Evolutionary conservation across 2,797 vertebrate species (phyloP).

Genomic region (Pteronotus mesoamericanus): DNA sequence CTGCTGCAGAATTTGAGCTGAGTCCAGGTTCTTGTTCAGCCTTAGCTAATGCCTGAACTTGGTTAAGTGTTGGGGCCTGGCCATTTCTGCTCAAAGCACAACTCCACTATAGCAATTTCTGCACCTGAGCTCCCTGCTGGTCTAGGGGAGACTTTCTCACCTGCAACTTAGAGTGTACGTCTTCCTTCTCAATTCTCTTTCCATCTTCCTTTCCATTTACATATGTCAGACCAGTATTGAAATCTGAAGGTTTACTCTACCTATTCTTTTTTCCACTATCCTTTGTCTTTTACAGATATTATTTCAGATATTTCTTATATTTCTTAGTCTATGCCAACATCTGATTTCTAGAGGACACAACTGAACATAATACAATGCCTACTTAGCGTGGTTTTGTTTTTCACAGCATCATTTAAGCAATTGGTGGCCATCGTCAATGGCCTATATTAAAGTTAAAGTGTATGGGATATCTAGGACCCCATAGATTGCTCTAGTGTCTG

Average conservation of each 20-base stretch:
- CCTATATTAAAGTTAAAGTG: neutral
- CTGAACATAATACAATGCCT: neutral
- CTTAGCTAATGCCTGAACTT: neutral
- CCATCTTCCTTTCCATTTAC: neutral
- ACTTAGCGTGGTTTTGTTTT: neutral
- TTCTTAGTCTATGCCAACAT: neutral
- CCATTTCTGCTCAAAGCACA: neutral
- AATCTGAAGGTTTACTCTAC: neutral
- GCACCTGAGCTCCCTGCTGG: neutral
- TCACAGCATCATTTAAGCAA: neutral
- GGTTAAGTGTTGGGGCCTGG: neutral
- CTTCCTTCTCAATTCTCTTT: neutral
- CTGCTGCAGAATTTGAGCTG: neutral
- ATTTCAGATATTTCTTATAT: neutral
- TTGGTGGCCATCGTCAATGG: neutral
- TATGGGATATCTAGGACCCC: neutral
- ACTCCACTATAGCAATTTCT: accelerated
- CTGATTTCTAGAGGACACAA: neutral
- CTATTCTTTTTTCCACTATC: neutral
- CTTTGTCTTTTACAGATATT: neutral
- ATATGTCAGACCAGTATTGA: neutral
- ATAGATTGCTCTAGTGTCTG: neutral
- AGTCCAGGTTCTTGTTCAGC: neutral
- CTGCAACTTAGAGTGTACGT: accelerated
- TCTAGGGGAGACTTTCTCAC: neutral